Conservation (phyloP, 2,888 invertebrate species). For the Thysanoteuthis rhombus region DNA sequence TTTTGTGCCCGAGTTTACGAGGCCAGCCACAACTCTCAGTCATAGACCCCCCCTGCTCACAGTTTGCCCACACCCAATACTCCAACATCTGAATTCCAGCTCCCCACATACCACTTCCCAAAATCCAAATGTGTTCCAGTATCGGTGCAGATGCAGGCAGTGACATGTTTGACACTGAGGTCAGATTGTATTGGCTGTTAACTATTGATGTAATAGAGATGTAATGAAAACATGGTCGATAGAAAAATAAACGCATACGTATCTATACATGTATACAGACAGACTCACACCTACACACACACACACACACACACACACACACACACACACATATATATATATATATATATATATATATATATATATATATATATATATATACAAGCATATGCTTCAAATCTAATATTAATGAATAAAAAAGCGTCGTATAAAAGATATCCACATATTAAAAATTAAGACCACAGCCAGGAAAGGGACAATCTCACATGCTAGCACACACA, state of each 20-base stretch:
- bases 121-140: neutral
- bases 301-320: neutral
- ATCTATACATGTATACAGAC: neutral
- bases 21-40: neutral
- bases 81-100: neutral
- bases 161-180: neutral
- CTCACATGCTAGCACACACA: neutral
- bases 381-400: too few relatives aligned
- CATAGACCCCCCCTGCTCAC: neutral
- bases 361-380: too few relatives aligned
- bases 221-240: neutral
- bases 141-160: neutral
- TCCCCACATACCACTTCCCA: neutral
- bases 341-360: neutral
- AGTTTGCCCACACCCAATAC: neutral
- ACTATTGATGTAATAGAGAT: neutral
- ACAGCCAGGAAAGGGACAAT: neutral
- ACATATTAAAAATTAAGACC: too few relatives aligned
- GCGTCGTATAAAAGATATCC: too few relatives aligned
- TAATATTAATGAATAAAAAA: too few relatives aligned
- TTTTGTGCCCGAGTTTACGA: neutral
- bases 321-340: neutral
- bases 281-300: neutral
- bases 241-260: neutral
- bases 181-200: neutral